Conservation (phyloP, 2,113 vertebrate species). For the Notothenia coriiceps region DNA sequence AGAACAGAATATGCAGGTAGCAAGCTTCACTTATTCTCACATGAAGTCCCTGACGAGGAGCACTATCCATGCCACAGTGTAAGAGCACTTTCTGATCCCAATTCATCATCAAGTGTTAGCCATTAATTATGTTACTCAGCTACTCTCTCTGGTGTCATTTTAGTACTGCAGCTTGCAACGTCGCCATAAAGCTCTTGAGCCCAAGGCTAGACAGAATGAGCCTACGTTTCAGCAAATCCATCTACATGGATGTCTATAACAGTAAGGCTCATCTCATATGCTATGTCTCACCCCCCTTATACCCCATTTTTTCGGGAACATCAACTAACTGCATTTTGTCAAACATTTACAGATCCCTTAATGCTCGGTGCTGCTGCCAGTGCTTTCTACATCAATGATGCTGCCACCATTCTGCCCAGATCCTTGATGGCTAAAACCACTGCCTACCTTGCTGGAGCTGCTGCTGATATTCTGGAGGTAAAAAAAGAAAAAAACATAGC, state of each 20-base stretch:
- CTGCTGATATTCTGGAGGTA: constrained; percentile 89
- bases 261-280: constrained; percentile 77
- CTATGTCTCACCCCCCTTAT: background rate
- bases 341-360: constrained; percentile 76
- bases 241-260: constrained; percentile 68
- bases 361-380: constrained; percentile 86
- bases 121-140: background rate
- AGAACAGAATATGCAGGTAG: constrained; percentile 86
- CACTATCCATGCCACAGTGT: constrained; percentile 83
- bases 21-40: constrained; percentile 88
- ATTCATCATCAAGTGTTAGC: constrained; percentile 1
- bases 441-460: constrained; percentile 83
- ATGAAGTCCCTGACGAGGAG: constrained; percentile 87
- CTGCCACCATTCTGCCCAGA: constrained; percentile 85
- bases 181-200: constrained; percentile 87
- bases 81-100: constrained; percentile 65
- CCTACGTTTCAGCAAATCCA: constrained; percentile 84
- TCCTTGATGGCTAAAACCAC: constrained; percentile 84
- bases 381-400: constrained; percentile 86
- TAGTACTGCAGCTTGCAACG: constrained; percentile 88
- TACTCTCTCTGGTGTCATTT: constrained; percentile 40
- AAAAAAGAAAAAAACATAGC: background rate
- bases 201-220: constrained; percentile 83
- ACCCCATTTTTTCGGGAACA: background rate
- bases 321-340: constrained; percentile 2